Conservation (phyloP, 2,113 vertebrate genomes). For the Perca flavescens region DNA sequence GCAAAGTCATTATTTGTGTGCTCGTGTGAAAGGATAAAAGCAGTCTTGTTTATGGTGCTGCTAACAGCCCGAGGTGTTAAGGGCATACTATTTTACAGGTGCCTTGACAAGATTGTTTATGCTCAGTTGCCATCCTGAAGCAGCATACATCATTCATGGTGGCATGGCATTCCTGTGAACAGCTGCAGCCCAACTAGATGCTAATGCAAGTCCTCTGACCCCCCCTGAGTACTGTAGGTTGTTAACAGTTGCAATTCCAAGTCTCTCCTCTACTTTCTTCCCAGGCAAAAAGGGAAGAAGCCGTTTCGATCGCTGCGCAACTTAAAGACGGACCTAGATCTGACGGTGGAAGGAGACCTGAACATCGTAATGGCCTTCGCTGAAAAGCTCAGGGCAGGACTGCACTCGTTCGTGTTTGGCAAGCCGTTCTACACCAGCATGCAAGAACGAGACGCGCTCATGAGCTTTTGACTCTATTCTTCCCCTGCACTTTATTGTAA, state of each 20-base stretch:
- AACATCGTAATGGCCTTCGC: slow-evolving; percentile 97
- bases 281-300: slow-evolving; percentile 96
- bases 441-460: slow-evolving; percentile 93
- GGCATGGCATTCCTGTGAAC: slow-evolving; percentile 36
- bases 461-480: slow-evolving; percentile 87
- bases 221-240: slow-evolving; percentile 10
- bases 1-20: slow-evolving; percentile 31
- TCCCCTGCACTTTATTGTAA: slow-evolving; percentile 2
- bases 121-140: slow-evolving; percentile 39
- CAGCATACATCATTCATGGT: slow-evolving; percentile 72
- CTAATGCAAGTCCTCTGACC: slow-evolving; percentile 48
- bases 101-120: slow-evolving; percentile 62
- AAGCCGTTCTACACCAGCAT: slow-evolving; percentile 94
- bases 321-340: slow-evolving; percentile 93
- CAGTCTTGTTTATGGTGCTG: slow-evolving; percentile 36
- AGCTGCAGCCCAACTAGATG: slow-evolving; percentile 54
- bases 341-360: slow-evolving; percentile 95
- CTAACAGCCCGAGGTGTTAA: slow-evolving; percentile 56
- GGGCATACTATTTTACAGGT: slow-evolving; percentile 64
- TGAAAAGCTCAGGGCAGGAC: slow-evolving; percentile 95
- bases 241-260: slow-evolving; percentile 17
- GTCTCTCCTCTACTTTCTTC: slow-evolving; percentile 10
- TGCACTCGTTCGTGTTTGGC: slow-evolving; percentile 96
- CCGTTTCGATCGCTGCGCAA: slow-evolving; percentile 93
- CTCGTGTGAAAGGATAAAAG: slow-evolving; percentile 38